Conservation (phyloP, 2,888 invertebrate species). For the Aproaerema taeniolella region DNA sequence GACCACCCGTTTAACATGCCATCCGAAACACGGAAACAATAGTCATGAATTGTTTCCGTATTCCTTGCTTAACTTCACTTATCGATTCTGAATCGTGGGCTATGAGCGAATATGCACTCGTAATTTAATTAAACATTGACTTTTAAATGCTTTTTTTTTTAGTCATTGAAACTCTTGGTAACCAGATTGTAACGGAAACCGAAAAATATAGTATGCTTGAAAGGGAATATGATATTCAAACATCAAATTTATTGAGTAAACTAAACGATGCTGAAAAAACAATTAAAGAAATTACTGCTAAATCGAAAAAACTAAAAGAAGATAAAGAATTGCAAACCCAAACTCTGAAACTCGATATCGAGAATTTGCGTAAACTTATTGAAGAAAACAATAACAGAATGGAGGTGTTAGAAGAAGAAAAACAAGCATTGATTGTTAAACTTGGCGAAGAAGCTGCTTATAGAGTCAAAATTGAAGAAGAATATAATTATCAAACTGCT, state of each 20-base stretch:
- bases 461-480: conserved; percentile 33
- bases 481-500: conserved; percentile 33
- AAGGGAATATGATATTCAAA: conserved; percentile 31
- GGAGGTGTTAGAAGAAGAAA: conserved; percentile 27
- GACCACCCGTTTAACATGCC: too few species aligned
- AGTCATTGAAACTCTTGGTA: conserved; percentile 17
- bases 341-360: conserved; percentile 29
- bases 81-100: too few species aligned
- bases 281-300: conserved; percentile 28
- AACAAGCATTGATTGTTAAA: conserved; percentile 26
- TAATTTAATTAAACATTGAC: too few species aligned
- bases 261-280: conserved; percentile 34
- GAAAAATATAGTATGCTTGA: conserved; percentile 31
- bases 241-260: conserved; percentile 31
- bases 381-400: conserved; percentile 24
- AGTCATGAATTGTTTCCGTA: too few species aligned
- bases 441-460: conserved; percentile 27
- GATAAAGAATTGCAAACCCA: conserved; percentile 30
- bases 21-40: too few species aligned
- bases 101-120: too few species aligned
- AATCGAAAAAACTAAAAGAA: conserved; percentile 24
- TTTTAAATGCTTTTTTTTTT: conserved; percentile 3
- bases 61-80: too few species aligned
- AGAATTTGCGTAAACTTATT: conserved; percentile 25
- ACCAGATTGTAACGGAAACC: conserved; percentile 31